Base-by-base conservation (phyloP, 2,113 vertebrate species). In the Erinaceus europaeus region DNA sequence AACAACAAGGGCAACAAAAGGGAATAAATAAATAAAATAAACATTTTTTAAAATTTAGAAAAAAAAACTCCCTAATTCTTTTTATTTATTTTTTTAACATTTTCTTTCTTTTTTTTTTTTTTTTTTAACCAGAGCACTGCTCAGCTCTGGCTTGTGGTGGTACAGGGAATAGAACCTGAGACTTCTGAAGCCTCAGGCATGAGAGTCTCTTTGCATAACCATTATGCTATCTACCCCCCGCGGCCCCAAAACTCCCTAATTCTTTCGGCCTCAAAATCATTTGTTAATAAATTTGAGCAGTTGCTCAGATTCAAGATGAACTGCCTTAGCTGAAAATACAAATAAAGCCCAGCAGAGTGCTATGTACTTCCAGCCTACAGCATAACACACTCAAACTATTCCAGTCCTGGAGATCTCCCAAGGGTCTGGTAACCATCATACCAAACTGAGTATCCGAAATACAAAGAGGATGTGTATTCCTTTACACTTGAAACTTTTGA, bases 321-420 rank as follows among this genome's bases (percentile, higher is more conserved):
- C 29, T 62, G 61, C 64, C 29, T 71, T 77, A 71, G 46, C 12
- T 86, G 36, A 67, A 82, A 61, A 50, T 50, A 67, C 52, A 48
- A n/a, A 83, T 36, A 53, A 81, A 77, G 77, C 85, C 75, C 79
- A 59, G 7, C 67, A 53, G 78, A 77, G 67, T 21, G 61, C 53
- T 81, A 57, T 59, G 69, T 68, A 89, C 82, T 93, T 89, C 61
- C 74, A 46, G 64, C 65, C 55, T 64, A 40, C 67, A 9, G 27
- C 77, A 61, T 69, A 84, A 44, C 59, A 71, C 61, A 79, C 71
- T 52, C 68, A 23, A 74, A 90, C 73, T 89, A 82, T 84, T 92
- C 91, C 85, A 75, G 73, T 93, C 85, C 68, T 76, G 91, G 65
- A 71, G 48, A 34, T 59, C 61, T 86, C 89, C 81, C 89, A 83